These are phyloP conservation scores for Arizona elegans DNA, from an alignment of 2,113 vertebrate genomes.

Conservation along the genomic window DNA sequence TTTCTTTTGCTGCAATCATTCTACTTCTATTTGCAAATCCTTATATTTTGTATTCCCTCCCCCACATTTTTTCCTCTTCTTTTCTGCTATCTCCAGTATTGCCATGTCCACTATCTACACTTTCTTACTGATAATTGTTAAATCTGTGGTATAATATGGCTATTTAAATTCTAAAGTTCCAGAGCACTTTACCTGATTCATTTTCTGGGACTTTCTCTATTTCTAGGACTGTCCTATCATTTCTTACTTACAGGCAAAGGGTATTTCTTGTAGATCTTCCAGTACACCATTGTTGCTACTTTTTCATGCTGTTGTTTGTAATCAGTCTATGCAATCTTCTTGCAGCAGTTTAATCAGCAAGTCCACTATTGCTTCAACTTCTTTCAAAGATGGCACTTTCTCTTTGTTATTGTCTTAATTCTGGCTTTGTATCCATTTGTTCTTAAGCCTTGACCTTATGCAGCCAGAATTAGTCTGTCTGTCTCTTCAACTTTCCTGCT, in stretches of 20 bases:
- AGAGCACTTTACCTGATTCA: too few relatives aligned
- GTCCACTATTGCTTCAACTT: background rate
- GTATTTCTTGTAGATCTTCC: background rate
- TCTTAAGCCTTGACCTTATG: background rate
- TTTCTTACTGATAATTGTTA: too few relatives aligned
- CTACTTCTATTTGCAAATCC: too few relatives aligned
- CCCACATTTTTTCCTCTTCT: too few relatives aligned
- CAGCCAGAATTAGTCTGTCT: background rate
- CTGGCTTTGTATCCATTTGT: background rate
- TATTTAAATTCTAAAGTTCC: too few relatives aligned
- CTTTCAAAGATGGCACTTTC: background rate
- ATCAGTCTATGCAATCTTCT: background rate
- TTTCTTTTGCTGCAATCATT: too few relatives aligned
- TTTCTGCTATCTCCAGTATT: too few relatives aligned
- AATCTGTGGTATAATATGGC: too few relatives aligned
- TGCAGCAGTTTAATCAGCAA: background rate
- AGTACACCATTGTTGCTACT: background rate
- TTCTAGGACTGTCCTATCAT: too few relatives aligned
- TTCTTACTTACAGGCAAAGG: too few relatives aligned
- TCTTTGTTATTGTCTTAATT: background rate
- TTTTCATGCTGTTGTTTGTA: background rate
- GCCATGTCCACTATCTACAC: too few relatives aligned
- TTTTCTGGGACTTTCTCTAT: background rate
- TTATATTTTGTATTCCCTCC: too few relatives aligned
- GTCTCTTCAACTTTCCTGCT: background rate